phyloP scores from a whole-genome alignment of 2,113 vertebrate species.

The Callocephalon fimbriatum region DNA sequence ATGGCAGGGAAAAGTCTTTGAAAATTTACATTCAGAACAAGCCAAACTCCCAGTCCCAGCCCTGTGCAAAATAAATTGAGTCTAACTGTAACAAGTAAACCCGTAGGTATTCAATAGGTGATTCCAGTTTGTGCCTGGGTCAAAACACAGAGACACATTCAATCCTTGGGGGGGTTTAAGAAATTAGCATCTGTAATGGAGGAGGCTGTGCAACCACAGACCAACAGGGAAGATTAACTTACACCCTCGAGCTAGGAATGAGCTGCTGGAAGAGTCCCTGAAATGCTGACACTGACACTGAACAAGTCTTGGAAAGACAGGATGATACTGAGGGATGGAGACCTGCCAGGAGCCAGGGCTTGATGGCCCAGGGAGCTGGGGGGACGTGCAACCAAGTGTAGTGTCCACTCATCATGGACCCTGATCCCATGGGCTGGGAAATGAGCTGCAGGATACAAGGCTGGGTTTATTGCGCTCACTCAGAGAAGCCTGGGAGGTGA shows the following conservation, averaged over 20 bases:
- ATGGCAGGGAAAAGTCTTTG: neutral
- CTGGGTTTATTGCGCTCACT: neutral
- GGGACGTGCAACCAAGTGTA: fast-evolving
- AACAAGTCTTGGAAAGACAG: neutral
- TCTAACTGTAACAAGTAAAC: neutral
- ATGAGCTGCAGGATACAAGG: neutral
- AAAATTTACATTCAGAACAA: neutral
- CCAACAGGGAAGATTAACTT: fast-evolving
- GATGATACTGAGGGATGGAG: neutral
- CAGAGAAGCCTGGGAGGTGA: neutral
- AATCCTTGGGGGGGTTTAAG: neutral
- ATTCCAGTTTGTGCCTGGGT: neutral
- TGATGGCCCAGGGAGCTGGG: neutral
- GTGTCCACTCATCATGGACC: neutral
- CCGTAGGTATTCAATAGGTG: neutral
- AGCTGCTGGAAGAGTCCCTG: conserved; percentile 4
- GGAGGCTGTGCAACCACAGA: neutral
- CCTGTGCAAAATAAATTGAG: neutral
- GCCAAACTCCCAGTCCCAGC: neutral
- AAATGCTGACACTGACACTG: neutral
- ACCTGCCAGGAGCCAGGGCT: neutral
- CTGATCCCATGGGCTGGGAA: neutral
- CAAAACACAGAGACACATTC: neutral
- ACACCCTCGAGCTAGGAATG: neutral
- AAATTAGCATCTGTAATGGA: neutral